These are phyloP conservation scores for Lepisosteus osseus DNA, from an alignment of 2,113 vertebrate species.

Conservation along the genomic window DNA sequence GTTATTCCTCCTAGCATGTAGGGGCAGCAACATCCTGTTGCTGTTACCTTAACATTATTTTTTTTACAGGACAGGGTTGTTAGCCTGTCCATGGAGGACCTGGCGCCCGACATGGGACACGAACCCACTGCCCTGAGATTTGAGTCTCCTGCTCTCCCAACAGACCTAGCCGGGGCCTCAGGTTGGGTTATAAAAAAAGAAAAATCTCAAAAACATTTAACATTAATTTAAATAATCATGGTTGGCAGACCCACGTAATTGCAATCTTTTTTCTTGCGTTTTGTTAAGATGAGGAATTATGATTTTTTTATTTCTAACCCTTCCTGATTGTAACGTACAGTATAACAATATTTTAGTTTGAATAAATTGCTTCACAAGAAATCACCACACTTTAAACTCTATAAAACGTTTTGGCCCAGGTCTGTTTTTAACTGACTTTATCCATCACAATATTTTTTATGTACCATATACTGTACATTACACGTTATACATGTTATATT, in stretches of 20 bases:
- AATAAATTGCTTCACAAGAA: neutral
- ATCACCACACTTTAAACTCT: no score
- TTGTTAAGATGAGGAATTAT: neutral
- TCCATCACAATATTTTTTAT: neutral
- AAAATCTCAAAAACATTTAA: constrained; percentile 23
- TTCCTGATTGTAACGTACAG: constrained; percentile 12
- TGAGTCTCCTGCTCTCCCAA: no score
- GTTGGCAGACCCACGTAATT: neutral
- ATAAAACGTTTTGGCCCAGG: no score
- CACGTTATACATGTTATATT: neutral
- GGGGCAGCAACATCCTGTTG: no score
- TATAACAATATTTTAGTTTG: constrained; percentile 25
- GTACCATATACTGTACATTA: neutral
- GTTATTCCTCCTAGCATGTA: no score
- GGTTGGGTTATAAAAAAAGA: neutral
- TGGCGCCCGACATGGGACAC: no score
- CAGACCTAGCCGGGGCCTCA: no score
- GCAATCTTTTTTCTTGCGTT: neutral
- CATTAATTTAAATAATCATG: constrained; percentile 1
- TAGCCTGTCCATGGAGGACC: no score
- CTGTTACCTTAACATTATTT: no score
- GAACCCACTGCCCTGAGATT: no score
- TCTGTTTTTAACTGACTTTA: no score
- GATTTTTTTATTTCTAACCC: constrained; percentile 1
- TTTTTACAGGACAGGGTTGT: no score